Evolutionary conservation across 2,797 vertebrate species (phyloP), one percentile per base, ranked within the genome.

Genomic region (Cetoscarus ocellatus): DNA sequence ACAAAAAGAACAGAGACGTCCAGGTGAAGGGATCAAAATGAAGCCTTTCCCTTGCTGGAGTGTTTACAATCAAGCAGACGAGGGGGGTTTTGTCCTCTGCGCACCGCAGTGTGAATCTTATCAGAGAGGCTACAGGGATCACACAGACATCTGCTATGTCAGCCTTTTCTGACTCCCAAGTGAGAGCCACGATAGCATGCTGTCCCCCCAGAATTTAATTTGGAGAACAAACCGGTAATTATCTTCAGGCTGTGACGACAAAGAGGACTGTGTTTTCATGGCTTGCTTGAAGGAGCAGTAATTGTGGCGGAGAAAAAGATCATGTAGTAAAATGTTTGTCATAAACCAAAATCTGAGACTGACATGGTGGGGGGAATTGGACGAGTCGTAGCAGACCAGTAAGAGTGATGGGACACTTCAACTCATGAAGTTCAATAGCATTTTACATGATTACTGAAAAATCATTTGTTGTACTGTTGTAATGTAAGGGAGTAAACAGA

Each of bases 201-300:
- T 14, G 19, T 66, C 68, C 61, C 60, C 65, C 0, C 1, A 65
- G 63, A 77, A 61, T 76, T 77, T 75, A 61, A 81, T 86, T 83
- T 71, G 27, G 43, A 85, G 76, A 86, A 84, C 70, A 85, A 82
- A 89, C 67, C 70, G 73, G 80, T 74, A 87, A 89, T 86, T 84
- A 82, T 84, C 73, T 81, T 62, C 8, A 0, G 40, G 67, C 50
- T 76, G 62, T 58, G 60, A 67, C 56, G 54, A 73, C 61, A 67
- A 70, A 64, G 54, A 67, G 43, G 57, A 47, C 47, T 42, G 4
- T 81, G 69, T 82, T 74, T 27, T 39, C 15, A 35, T 52, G 68
- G 27, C 60, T 68, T 61, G 44, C 59, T 69, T 49, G 65, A 70
- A 73, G 44, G 50, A 72, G 65, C 38, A 75, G 56, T 80, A 66